Evolutionary conservation across 1,140 invertebrate genomes (phyloP).

Genomic region (Trinorchestia longiramus): DNA sequence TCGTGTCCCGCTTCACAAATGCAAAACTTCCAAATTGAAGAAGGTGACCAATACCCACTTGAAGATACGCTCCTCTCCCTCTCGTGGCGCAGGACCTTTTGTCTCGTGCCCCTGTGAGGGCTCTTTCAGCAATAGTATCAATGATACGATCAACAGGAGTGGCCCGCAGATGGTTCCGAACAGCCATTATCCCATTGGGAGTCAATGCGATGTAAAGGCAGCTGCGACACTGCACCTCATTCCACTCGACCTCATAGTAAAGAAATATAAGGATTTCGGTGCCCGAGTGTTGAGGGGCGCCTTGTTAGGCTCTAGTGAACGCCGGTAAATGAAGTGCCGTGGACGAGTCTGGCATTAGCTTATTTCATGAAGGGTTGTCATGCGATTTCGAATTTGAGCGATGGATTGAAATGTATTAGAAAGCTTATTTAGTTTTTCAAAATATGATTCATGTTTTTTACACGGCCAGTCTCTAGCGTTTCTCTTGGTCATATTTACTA

Average conservation of each 20-base stretch:
- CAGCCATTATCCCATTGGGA: slow-evolving; percentile 50
- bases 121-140: slow-evolving; percentile 8
- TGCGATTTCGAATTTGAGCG: neutral
- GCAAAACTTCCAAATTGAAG: neutral
- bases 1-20: neutral
- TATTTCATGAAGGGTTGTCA: neutral
- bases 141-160: slow-evolving; percentile 37
- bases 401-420: neutral
- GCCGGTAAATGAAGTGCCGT: neutral
- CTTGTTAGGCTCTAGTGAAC: neutral
- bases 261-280: neutral
- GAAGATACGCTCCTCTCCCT: neutral
- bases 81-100: neutral
- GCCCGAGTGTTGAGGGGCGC: neutral
- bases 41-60: neutral
- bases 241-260: slow-evolving; percentile 8
- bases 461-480: no score
- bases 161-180: slow-evolving; percentile 52
- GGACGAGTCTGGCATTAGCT: neutral
- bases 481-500: no score
- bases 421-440: neutral
- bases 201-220: slow-evolving; percentile 52
- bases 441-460: no score
- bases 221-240: slow-evolving; percentile 49
- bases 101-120: slow-evolving; percentile 21